These are phyloP conservation scores for Clarias pachynema DNA, from an alignment of 2,797 vertebrate species.

Conservation along the genomic window DNA sequence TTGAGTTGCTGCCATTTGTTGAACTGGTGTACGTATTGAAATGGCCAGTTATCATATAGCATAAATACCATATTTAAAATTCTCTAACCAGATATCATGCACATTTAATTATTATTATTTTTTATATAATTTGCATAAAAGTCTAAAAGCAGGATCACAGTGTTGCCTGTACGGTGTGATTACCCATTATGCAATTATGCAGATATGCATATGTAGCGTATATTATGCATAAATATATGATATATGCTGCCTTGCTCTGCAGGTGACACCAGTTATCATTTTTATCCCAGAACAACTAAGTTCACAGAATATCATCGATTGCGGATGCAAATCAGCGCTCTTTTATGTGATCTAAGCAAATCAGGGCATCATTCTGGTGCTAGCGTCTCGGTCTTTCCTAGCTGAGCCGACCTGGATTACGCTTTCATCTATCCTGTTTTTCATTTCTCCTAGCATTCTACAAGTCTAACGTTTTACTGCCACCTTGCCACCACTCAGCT, in stretches of 20 bases:
- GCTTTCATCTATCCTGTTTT: background rate
- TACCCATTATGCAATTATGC: background rate
- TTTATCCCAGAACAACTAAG: background rate
- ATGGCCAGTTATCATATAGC: background rate
- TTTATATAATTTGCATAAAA: background rate
- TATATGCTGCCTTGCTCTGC: background rate
- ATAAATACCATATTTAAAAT: background rate
- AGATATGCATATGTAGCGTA: background rate
- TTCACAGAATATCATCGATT: background rate
- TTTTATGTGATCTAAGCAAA: background rate
- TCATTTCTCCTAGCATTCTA: background rate
- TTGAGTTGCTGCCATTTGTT: no score
- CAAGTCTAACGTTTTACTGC: background rate
- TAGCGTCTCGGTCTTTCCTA: background rate
- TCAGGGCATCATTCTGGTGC: background rate
- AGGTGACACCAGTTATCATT: background rate
- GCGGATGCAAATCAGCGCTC: background rate
- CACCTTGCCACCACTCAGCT: slow-evolving; percentile 4
- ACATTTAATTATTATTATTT: background rate
- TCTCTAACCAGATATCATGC: background rate
- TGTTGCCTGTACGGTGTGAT: background rate
- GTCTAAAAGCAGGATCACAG: background rate
- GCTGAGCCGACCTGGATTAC: background rate
- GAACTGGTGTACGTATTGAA: no score
- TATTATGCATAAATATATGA: background rate